Percentiles rank a stretch among this genome's conserved stretches.
Conservation (phyloP, 2,888 invertebrate genomes). For the Drosophila dives region DNA sequence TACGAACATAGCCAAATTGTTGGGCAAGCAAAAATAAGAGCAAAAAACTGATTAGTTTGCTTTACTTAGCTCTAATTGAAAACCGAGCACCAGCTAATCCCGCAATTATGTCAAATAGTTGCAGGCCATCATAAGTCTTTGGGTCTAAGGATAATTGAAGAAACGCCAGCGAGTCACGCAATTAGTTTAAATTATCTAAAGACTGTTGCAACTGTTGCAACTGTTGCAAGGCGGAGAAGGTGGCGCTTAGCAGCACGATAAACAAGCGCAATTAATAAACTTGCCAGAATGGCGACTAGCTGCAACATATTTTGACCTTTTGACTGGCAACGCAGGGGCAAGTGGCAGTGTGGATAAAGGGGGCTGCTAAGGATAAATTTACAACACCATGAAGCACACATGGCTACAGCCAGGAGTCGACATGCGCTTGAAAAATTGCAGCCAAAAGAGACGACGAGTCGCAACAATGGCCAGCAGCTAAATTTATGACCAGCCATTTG, state of each 20-base stretch:
- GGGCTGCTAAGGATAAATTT: slow-evolving; percentile 32
- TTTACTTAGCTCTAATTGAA: slow-evolving; percentile 72
- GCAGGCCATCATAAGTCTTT: slow-evolving; percentile 67
- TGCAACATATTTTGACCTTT: slow-evolving; percentile 71
- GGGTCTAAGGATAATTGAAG: slow-evolving; percentile 43
- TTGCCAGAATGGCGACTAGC: slow-evolving; percentile 55
- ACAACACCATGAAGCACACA: slow-evolving; percentile 49
- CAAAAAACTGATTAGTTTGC: slow-evolving; percentile 41
- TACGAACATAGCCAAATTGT: slow-evolving; percentile 36
- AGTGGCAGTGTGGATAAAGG: slow-evolving; percentile 2
- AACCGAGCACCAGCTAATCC: slow-evolving; percentile 47
- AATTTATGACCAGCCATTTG: slow-evolving; percentile 81
- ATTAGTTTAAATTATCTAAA: slow-evolving; percentile 76
- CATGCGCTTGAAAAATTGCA: slow-evolving; percentile 76
- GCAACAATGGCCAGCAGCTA: slow-evolving; percentile 58
- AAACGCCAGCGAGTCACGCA: slow-evolving; percentile 74
- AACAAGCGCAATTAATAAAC: slow-evolving; percentile 81
- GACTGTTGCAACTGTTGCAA: slow-evolving; percentile 23
- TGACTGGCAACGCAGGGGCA: slow-evolving; percentile 32
- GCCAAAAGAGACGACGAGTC: slow-evolving; percentile 45
- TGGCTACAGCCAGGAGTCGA: slow-evolving; percentile 61
- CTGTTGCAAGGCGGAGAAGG: slow-evolving; percentile 4
- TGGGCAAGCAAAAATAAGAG: slow-evolving; percentile 23
- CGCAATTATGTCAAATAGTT: slow-evolving; percentile 70
- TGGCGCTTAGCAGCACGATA: slow-evolving; percentile 67